A percentile compares a stretch with the other conserved stretches of the same genome.
Conservation (phyloP, 1,140 invertebrate species). For the Drosophila cardini region DNA sequence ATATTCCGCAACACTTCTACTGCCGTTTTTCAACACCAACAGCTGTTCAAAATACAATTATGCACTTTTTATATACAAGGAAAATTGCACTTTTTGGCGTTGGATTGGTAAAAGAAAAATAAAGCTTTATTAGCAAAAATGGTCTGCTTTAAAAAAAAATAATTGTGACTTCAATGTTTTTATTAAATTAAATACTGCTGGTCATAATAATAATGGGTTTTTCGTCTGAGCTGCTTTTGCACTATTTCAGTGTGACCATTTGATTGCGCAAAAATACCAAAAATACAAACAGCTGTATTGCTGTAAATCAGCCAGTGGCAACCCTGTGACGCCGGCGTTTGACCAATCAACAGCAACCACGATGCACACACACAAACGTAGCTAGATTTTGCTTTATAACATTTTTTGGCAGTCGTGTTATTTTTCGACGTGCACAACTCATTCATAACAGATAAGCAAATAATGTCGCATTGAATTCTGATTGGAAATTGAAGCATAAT, state of each 20-base stretch:
- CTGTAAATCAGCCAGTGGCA: conserved; percentile 23
- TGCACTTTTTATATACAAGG: too few species aligned
- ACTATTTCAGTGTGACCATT: conserved; percentile 10
- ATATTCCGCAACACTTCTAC: too few species aligned
- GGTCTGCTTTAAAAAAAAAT: too few species aligned
- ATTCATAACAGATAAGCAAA: conserved; percentile 33
- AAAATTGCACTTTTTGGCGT: too few species aligned
- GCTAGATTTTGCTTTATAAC: conserved; percentile 42
- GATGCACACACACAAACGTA: conserved; percentile 68
- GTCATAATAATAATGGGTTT: too few species aligned
- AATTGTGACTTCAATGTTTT: too few species aligned
- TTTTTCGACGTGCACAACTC: conserved; percentile 51
- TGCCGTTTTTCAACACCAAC: too few species aligned
- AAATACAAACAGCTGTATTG: conserved; percentile 46
- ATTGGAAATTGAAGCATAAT: neutral
- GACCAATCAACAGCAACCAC: conserved; percentile 73
- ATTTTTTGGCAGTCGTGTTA: conserved; percentile 63
- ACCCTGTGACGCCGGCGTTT: conserved; percentile 41
- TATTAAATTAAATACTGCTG: neutral
- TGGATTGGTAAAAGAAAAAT: too few species aligned
- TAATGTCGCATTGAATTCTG: conserved; percentile 37
- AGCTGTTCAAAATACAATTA: too few species aligned
- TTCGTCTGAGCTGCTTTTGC: neutral
- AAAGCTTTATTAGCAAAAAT: too few species aligned
- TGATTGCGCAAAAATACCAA: neutral